A percentile compares a stretch with the other conserved stretches of the same genome.
Conservation (phyloP, 2,113 vertebrate genomes). For the Mus spicilegus region DNA sequence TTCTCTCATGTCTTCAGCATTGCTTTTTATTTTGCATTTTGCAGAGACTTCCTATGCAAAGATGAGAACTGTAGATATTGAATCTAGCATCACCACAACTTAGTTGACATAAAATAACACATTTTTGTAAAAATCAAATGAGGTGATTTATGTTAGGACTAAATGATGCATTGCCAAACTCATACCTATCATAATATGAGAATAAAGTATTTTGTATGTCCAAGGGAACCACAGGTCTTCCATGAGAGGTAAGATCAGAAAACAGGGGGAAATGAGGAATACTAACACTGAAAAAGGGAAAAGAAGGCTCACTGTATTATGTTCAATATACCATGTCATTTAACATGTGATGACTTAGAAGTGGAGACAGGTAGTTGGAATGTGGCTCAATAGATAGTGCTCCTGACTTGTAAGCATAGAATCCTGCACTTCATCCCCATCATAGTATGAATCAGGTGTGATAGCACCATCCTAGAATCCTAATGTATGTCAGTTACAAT, state of each 20-base stretch:
- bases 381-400: background rate
- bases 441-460: no score
- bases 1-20: background rate
- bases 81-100: background rate
- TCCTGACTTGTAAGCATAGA: background rate
- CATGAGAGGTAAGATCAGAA: background rate
- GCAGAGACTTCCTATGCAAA: background rate
- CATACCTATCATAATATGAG: background rate
- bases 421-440: background rate
- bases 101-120: no score
- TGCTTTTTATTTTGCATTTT: rapidly evolving
- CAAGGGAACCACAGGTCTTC: background rate
- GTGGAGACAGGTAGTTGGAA: background rate
- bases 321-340: rapidly evolving
- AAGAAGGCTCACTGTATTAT: rapidly evolving
- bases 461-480: no score
- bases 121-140: background rate
- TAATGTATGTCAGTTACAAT: background rate
- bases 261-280: background rate
- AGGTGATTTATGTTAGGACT: background rate
- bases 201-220: background rate
- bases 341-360: no score
- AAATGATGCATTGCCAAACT: background rate
- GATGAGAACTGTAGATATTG: background rate
- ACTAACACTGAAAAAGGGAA: background rate